These are phyloP conservation scores for Uloborus plumipes DNA, from an alignment of 2,888 invertebrate species.

Conservation along the genomic window DNA sequence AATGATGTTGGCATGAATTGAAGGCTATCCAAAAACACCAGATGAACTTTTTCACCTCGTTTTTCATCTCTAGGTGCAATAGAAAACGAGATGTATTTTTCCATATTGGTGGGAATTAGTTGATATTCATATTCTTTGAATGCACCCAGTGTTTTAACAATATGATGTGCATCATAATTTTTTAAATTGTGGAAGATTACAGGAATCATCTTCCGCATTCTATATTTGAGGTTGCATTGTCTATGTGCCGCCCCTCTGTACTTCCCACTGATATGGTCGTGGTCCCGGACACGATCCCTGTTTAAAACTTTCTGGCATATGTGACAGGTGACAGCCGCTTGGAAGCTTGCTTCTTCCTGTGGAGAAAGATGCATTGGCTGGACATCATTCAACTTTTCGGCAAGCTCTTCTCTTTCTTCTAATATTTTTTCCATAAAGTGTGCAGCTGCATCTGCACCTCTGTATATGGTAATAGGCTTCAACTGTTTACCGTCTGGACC, in stretches of 20 bases:
- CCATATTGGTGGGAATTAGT: neutral
- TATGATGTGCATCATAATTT: neutral
- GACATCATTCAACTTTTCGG: neutral
- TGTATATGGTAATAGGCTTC: neutral
- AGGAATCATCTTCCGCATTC: neutral
- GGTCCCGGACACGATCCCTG: neutral
- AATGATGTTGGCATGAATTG: neutral
- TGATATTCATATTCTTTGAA: neutral
- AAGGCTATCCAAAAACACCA: no score
- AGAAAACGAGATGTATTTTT: slow-evolving; percentile 8
- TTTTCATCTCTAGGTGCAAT: no score
- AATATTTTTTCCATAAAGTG: neutral
- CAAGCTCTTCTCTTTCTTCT: neutral
- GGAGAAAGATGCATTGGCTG: no score
- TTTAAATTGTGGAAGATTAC: slow-evolving; percentile 11
- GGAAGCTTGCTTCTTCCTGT: neutral
- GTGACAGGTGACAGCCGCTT: neutral
- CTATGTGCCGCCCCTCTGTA: neutral
- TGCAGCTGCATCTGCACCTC: neutral
- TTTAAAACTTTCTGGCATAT: slow-evolving; percentile 3
- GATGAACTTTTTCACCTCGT: neutral
- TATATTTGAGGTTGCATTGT: slow-evolving; percentile 1
- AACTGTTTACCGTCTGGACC: neutral
- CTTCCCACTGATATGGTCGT: neutral
- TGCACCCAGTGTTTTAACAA: neutral